These are phyloP conservation scores for Drosophila nebulosa DNA, from an alignment of 1,140 invertebrate genomes.

Conservation along the genomic window DNA sequence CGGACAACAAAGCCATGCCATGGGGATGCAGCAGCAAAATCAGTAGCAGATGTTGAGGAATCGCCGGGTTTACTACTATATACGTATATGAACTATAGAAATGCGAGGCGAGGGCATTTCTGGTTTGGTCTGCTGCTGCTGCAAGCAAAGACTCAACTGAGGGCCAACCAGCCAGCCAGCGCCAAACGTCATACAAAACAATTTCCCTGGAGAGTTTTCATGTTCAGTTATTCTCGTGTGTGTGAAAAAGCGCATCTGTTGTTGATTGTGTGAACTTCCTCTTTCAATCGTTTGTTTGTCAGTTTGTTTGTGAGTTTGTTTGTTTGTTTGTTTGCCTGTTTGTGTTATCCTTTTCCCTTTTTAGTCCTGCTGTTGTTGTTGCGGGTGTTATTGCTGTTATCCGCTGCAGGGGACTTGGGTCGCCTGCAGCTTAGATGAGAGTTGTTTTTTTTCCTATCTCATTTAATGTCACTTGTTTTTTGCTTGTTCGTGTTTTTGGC, in stretches of 20 bases:
- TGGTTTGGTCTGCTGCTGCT: conserved; percentile 9
- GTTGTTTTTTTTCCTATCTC: neutral
- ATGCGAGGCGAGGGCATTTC: conserved; percentile 31
- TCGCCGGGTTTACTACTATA: neutral
- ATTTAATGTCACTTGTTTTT: neutral
- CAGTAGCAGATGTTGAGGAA: conserved; percentile 18
- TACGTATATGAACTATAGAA: neutral
- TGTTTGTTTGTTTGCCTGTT: conserved; percentile 41
- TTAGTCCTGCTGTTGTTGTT: conserved; percentile 21
- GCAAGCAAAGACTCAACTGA: conserved; percentile 26
- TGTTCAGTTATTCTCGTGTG: conserved; percentile 75
- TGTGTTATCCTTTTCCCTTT: conserved; percentile 28
- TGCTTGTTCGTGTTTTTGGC: neutral
- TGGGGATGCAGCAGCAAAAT: conserved; percentile 50
- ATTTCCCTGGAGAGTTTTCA: conserved; percentile 75
- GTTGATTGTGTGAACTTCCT: conserved; percentile 78
- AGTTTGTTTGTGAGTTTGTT: conserved; percentile 46
- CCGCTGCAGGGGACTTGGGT: conserved; percentile 36
- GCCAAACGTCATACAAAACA: conserved; percentile 65
- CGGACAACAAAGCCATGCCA: conserved; percentile 67
- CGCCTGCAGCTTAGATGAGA: conserved; percentile 50
- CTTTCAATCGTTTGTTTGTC: conserved; percentile 75
- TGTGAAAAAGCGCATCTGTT: conserved; percentile 77
- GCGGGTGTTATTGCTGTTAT: conserved; percentile 73
- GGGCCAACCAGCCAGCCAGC: too few relatives aligned